Evolutionary conservation across 2,888 invertebrate species (phyloP).

Genomic region (Thalpophila matura): DNA sequence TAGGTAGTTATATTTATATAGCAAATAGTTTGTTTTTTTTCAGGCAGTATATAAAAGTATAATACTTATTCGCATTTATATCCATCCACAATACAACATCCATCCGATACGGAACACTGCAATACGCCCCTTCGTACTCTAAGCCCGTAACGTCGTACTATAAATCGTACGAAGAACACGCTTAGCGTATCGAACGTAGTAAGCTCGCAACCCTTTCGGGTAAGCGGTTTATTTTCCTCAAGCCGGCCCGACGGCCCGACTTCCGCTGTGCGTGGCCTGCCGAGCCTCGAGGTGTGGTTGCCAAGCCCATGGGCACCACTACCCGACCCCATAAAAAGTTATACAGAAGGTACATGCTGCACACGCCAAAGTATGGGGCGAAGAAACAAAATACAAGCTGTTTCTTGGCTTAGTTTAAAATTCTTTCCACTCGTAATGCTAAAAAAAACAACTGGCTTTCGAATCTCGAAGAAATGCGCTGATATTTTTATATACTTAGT

Average conservation of each 20-base stretch:
- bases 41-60: slow-evolving; percentile 2
- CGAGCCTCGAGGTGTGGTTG: slow-evolving; percentile 70
- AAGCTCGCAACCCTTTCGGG: slow-evolving; percentile 65
- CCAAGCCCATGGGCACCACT: slow-evolving; percentile 54
- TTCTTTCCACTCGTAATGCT: not conserved
- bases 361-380: not conserved
- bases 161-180: slow-evolving; percentile 51
- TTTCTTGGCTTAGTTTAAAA: not conserved
- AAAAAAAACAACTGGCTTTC: too few species aligned
- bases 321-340: slow-evolving; percentile 41
- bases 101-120: slow-evolving; percentile 34
- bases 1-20: too few species aligned
- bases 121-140: slow-evolving; percentile 38
- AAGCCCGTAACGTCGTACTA: slow-evolving; percentile 40
- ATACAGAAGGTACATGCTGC: slow-evolving; percentile 35
- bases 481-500: too few species aligned
- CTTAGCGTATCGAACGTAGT: slow-evolving; percentile 52
- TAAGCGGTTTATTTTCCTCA: slow-evolving; percentile 64
- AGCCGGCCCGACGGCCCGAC: slow-evolving; percentile 49
- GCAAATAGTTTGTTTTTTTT: slow-evolving; percentile 13
- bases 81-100: slow-evolving; percentile 21
- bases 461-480: too few species aligned
- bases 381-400: not conserved
- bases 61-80: slow-evolving; percentile 14
- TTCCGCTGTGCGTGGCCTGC: slow-evolving; percentile 61